Percentiles rank a stretch among this genome's conserved stretches.
These are phyloP conservation scores for Grus americana DNA, from an alignment of 2,113 vertebrate genomes.

Conservation along the genomic window DNA sequence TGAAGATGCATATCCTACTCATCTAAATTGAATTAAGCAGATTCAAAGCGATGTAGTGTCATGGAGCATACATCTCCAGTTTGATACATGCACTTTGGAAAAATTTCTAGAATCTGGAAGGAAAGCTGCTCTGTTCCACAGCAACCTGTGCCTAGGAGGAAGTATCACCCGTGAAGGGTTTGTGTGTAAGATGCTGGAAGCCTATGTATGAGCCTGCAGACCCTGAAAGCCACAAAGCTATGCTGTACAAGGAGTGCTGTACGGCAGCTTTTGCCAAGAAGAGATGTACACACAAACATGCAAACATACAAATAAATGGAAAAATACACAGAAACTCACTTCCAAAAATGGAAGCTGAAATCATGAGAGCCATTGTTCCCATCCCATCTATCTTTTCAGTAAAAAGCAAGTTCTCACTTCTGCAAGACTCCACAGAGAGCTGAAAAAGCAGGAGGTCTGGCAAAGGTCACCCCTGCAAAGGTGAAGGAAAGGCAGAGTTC, in stretches of 20 bases:
- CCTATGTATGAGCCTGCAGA: background rate
- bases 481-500: background rate
- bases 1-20: conserved; percentile 1
- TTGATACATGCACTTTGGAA: background rate
- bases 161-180: background rate
- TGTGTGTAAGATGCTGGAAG: background rate
- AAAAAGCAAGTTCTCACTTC: background rate
- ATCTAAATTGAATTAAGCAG: conserved; percentile 8
- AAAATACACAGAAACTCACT: background rate
- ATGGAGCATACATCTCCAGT: background rate
- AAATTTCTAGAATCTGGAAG: background rate
- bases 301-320: background rate
- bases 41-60: background rate
- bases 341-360: background rate
- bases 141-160: background rate
- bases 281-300: background rate
- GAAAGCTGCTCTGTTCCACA: background rate
- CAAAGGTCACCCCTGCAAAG: background rate
- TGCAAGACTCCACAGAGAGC: background rate
- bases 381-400: background rate
- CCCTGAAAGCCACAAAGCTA: background rate
- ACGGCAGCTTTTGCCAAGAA: background rate
- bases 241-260: background rate
- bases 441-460: background rate
- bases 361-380: background rate